A percentile compares a stretch with the other conserved stretches of the same genome.
phyloP scores from a whole-genome alignment of 2,797 vertebrate genomes.

The Xiphorhynchus erythropygius region DNA sequence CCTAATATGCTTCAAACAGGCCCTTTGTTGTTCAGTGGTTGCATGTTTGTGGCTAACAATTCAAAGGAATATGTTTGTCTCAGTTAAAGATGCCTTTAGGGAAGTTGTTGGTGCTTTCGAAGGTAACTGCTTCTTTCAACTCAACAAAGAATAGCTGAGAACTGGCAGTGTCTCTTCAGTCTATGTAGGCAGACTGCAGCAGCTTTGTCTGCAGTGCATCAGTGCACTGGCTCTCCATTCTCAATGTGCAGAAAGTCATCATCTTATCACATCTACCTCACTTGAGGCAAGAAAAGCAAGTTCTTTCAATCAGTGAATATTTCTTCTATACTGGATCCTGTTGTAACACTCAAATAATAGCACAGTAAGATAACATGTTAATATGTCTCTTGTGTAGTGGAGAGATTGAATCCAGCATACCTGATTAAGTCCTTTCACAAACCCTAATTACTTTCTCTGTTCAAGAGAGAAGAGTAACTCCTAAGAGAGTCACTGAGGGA shows the following conservation, averaged over 20 bases:
- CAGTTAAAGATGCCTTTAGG: neutral
- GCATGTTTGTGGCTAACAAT: neutral
- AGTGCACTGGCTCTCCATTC: neutral
- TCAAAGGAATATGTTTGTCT: neutral
- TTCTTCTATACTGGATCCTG: neutral
- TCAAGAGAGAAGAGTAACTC: neutral
- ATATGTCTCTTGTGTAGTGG: neutral
- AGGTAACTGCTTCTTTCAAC: neutral
- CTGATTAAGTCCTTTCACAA: neutral
- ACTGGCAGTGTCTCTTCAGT: neutral
- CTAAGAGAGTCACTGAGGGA: neutral
- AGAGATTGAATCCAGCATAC: neutral
- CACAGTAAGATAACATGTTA: neutral
- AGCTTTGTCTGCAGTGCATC: no score
- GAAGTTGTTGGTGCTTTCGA: neutral
- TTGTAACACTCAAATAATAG: neutral
- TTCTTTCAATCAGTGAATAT: neutral
- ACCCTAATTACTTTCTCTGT: neutral
- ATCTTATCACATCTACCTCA: neutral
- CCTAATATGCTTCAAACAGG: neutral
- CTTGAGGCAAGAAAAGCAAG: neutral
- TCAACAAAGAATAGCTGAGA: neutral
- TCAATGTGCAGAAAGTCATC: neutral
- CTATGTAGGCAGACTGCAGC: fast-evolving
- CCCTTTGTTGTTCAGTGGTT: neutral